Percentiles rank a stretch among this genome's conserved stretches.
Conservation (phyloP, 2,113 vertebrate genomes). For the Nothocercus julius region DNA sequence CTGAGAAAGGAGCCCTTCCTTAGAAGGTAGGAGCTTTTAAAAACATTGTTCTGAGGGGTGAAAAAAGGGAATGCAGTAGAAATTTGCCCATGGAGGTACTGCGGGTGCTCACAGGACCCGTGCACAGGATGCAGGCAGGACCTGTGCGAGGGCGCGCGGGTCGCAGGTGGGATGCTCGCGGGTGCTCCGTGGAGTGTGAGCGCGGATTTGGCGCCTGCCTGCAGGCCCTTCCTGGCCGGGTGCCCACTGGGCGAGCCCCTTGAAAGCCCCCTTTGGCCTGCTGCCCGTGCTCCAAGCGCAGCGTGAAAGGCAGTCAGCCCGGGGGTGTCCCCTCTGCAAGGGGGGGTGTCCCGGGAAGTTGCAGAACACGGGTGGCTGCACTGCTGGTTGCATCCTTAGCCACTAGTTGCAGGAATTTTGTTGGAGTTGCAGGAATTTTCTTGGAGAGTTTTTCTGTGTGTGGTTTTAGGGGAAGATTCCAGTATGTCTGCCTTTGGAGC, state of each 20-base stretch:
- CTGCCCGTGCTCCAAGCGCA: neutral
- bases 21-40: accelerated
- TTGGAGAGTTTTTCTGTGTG: neutral
- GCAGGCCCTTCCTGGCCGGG: neutral
- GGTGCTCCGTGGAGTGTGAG: no score
- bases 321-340: no score
- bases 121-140: no score
- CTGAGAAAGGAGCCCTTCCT: accelerated
- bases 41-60: neutral
- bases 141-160: no score
- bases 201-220: neutral
- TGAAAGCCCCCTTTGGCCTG: neutral
- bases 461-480: accelerated
- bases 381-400: neutral
- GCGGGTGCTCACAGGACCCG: no score
- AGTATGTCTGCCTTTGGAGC: neutral
- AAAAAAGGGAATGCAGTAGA: neutral
- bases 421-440: neutral
- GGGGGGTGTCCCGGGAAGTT: neutral
- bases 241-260: accelerated
- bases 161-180: no score
- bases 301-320: no score
- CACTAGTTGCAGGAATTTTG: accelerated
- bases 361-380: no score
- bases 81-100: accelerated